Percentiles rank a stretch among this genome's conserved stretches.
phyloP scores from a whole-genome alignment of 2,888 invertebrate species.

The Xanthia icteritia region DNA sequence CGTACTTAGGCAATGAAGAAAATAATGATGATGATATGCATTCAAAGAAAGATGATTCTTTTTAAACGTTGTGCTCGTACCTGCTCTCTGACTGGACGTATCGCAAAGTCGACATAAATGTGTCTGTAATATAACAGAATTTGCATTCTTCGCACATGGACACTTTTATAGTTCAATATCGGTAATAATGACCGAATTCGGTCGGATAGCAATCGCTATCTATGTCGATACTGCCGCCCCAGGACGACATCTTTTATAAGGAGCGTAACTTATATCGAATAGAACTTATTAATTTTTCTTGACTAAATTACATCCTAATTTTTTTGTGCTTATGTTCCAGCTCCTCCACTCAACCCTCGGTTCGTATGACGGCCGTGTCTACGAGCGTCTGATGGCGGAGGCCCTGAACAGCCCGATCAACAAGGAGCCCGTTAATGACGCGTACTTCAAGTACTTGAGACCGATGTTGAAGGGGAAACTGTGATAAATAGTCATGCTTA shows the following conservation, averaged over 20 bases:
- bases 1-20: not conserved
- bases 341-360: slow-evolving; percentile 93
- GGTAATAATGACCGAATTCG: not conserved
- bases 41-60: not conserved
- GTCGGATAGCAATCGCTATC: too few species aligned
- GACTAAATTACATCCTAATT: not conserved
- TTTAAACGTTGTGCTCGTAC: not conserved
- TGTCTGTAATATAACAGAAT: not conserved
- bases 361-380: slow-evolving; percentile 95
- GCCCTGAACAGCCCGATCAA: slow-evolving; percentile 95
- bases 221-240: too few species aligned
- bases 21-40: not conserved
- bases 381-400: slow-evolving; percentile 94
- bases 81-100: not conserved
- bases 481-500: slow-evolving; percentile 63
- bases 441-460: slow-evolving; percentile 93
- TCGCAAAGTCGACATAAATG: not conserved
- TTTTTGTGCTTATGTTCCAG: slow-evolving; percentile 63
- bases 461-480: slow-evolving; percentile 94
- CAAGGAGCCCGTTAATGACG: slow-evolving; percentile 93
- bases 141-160: not conserved
- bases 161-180: not conserved
- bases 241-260: not conserved
- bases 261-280: not conserved
- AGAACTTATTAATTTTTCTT: too few species aligned